Conservation (phyloP, 2,113 vertebrate genomes). For the Hemiprocne comata region DNA sequence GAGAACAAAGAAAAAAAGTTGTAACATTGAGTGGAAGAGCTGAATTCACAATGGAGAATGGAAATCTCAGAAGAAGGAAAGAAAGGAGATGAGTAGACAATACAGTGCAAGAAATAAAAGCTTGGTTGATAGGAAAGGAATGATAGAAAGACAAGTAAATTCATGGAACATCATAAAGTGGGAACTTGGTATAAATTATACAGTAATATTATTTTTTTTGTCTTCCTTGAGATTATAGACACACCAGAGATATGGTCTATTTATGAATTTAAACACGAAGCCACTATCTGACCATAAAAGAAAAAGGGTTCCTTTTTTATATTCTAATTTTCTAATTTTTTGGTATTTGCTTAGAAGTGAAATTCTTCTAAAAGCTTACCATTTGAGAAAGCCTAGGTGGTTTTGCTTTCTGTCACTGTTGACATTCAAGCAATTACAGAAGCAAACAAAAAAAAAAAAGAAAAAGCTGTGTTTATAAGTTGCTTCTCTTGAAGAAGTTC, state of each 20-base stretch:
- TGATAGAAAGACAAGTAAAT: neutral
- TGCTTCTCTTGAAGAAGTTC: neutral
- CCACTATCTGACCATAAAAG: neutral
- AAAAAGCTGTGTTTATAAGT: neutral
- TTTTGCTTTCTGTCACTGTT: neutral
- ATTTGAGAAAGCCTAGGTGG: neutral
- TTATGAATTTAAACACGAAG: neutral
- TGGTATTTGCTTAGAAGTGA: neutral
- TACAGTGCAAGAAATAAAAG: neutral
- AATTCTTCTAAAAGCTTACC: neutral
- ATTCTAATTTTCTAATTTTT: fast-evolving
- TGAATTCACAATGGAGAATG: neutral
- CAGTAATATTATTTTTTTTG: neutral
- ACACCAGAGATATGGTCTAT: neutral
- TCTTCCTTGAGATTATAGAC: neutral
- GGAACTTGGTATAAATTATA: neutral
- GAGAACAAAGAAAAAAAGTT: neutral
- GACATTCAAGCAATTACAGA: neutral
- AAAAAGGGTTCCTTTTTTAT: fast-evolving
- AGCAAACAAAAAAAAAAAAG: neutral
- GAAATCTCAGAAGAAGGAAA: neutral
- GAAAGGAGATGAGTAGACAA: neutral
- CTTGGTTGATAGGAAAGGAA: neutral
- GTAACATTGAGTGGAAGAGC: neutral
- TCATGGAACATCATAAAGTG: neutral